phyloP scores from a whole-genome alignment of 2,113 vertebrate species.

The Thunnus maccoyii region DNA sequence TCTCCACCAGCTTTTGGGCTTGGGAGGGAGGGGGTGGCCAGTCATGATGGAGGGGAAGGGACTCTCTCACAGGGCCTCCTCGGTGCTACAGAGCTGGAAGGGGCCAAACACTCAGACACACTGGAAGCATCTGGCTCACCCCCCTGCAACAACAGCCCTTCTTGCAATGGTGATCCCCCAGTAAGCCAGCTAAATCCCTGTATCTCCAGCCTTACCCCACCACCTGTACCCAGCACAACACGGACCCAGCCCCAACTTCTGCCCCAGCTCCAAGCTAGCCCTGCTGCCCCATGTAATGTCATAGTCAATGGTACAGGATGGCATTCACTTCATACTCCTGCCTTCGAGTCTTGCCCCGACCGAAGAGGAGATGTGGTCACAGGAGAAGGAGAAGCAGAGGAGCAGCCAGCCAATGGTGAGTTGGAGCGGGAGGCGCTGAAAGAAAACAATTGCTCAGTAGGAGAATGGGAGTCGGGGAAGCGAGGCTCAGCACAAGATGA shows the following conservation, averaged over 20 bases:
- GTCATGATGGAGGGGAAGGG: conserved; percentile 72
- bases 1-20: conserved; percentile 61
- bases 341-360: conserved; percentile 69
- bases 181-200: conserved; percentile 63
- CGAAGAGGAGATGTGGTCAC: conserved; percentile 50
- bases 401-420: conserved; percentile 81
- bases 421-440: conserved; percentile 95
- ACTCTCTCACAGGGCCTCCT: conserved; percentile 77
- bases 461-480: conserved; percentile 90
- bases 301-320: conserved; percentile 94
- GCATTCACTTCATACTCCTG: conserved; percentile 67
- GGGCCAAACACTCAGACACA: conserved; percentile 50
- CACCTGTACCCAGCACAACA: conserved; percentile 66
- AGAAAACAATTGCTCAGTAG: conserved; percentile 93
- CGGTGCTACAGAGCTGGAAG: conserved; percentile 68
- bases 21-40: conserved; percentile 57
- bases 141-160: conserved; percentile 83
- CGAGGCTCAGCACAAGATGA: conserved; percentile 88
- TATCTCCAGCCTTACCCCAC: conserved; percentile 42
- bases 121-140: conserved; percentile 84
- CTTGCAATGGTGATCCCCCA: conserved; percentile 74
- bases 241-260: conserved; percentile 81
- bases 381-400: conserved; percentile 37
- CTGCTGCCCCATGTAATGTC: conserved; percentile 93
- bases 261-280: conserved; percentile 67